Evolutionary conservation across 2,113 vertebrate species (phyloP).

Genomic region (Epinephelus lanceolatus): DNA sequence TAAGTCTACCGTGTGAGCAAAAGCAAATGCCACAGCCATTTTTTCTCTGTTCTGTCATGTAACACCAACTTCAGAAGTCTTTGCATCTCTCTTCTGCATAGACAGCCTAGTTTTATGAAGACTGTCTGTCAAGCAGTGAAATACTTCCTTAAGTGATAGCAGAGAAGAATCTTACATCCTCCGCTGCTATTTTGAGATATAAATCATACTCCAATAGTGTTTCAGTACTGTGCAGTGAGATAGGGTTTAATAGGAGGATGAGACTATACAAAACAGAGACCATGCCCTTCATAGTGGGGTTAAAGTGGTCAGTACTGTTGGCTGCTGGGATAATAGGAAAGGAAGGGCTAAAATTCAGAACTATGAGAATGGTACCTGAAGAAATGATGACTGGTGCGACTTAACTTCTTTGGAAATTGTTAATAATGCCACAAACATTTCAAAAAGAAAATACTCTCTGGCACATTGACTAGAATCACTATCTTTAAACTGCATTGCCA

Average conservation of each 20-base stretch:
- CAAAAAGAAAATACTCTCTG: slow-evolving; percentile 3
- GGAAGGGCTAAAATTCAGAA: neutral
- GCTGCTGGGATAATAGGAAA: neutral
- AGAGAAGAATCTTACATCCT: neutral
- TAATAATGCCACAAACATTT: neutral
- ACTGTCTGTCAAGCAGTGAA: too few species aligned
- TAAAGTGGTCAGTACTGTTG: neutral
- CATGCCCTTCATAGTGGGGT: neutral
- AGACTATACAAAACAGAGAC: neutral
- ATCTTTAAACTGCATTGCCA: slow-evolving; percentile 17
- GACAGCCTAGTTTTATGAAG: too few species aligned
- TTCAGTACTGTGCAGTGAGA: neutral
- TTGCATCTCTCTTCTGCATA: too few species aligned
- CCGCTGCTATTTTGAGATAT: slow-evolving; percentile 23
- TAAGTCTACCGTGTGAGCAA: too few species aligned
- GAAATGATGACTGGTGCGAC: neutral
- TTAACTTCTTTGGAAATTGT: neutral
- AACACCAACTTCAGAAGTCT: too few species aligned
- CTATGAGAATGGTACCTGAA: neutral
- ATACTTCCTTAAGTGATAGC: too few species aligned
- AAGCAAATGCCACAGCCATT: too few species aligned
- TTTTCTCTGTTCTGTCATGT: too few species aligned
- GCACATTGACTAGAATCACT: neutral
- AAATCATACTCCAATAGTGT: slow-evolving; percentile 17
- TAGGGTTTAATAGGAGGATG: slow-evolving; percentile 22